Evolutionary conservation across 2,888 invertebrate species (phyloP).

Genomic region (Euproctis similis): DNA sequence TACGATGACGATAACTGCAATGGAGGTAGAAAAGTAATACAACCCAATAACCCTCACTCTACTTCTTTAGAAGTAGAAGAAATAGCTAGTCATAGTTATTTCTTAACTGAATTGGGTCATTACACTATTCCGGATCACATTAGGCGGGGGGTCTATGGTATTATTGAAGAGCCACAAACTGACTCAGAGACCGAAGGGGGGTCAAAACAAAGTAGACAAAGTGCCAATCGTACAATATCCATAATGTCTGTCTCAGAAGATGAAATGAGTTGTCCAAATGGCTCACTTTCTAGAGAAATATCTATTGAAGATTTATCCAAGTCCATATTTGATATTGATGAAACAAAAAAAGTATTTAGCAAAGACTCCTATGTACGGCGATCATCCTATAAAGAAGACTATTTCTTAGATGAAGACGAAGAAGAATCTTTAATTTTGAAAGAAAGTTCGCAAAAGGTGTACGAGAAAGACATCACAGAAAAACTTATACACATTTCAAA

Average conservation of each 20-base stretch:
- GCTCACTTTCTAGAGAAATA: conserved; percentile 73
- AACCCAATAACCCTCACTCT: conserved; percentile 65
- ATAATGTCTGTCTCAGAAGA: conserved; percentile 81
- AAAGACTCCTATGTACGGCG: conserved; percentile 65
- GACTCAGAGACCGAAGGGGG: conserved; percentile 68
- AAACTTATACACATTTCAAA: conserved; percentile 63
- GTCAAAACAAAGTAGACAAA: conserved; percentile 41
- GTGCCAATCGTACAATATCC: conserved; percentile 74
- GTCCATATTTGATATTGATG: conserved; percentile 69
- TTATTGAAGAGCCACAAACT: conserved; percentile 69
- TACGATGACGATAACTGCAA: conserved; percentile 70
- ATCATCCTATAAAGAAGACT: conserved; percentile 70
- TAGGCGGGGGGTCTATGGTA: conserved; percentile 61
- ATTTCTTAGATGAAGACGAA: conserved; percentile 53
- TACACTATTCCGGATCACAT: conserved; percentile 61
- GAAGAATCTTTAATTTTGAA: conserved; percentile 57
- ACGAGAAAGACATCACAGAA: conserved; percentile 67
- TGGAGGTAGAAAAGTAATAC: conserved; percentile 49
- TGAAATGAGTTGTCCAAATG: conserved; percentile 74
- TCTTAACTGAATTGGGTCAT: conserved; percentile 69
- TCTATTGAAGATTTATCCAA: conserved; percentile 76
- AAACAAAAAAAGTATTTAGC: conserved; percentile 64
- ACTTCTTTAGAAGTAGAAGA: conserved; percentile 77
- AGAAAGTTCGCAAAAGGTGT: conserved; percentile 60
- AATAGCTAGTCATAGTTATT: conserved; percentile 77